phyloP scores from a whole-genome alignment of 2,113 vertebrate species.

The Paraplagusia blochii region DNA sequence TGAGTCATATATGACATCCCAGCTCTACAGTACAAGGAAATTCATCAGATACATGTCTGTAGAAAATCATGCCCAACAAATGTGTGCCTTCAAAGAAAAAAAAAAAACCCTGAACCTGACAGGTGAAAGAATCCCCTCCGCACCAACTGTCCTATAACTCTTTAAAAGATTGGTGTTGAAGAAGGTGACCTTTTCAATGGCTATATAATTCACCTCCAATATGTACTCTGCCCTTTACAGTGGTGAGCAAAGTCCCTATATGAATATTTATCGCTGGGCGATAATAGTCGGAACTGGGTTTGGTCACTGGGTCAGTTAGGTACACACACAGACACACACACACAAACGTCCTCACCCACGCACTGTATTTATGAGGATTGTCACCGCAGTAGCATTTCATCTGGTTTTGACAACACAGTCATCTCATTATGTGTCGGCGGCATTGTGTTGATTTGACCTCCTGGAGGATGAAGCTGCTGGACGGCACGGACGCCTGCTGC shows the following conservation, averaged over 20 bases:
- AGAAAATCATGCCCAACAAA: constrained; percentile 9
- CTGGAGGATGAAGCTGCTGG: constrained; percentile 8
- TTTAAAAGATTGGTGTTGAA: constrained; percentile 68
- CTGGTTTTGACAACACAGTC: constrained; percentile 6
- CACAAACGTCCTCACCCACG: too few relatives aligned
- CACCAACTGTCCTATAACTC: constrained; percentile 53
- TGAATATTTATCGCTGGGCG: constrained; percentile 67
- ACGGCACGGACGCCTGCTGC: constrained; percentile 24
- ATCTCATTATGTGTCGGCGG: too few relatives aligned
- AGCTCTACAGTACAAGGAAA: constrained; percentile 18
- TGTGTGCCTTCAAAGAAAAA: constrained; percentile 22
- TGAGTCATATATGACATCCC: too few relatives aligned
- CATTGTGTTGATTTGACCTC: constrained; percentile 12
- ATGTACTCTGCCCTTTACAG: constrained; percentile 74
- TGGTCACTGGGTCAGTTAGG: constrained; percentile 44
- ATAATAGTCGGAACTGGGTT: constrained; percentile 25
- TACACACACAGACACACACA: too few relatives aligned
- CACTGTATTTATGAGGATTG: constrained; percentile 9
- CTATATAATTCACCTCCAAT: constrained; percentile 75
- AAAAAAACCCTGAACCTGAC: constrained; percentile 31
- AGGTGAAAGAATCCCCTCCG: constrained; percentile 32
- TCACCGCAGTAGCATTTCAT: constrained; percentile 1
- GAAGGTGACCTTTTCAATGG: constrained; percentile 72
- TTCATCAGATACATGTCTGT: not conserved
- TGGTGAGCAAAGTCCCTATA: constrained; percentile 57